Conservation (phyloP, 2,797 vertebrate species). For the Hemitrygon akajei region DNA sequence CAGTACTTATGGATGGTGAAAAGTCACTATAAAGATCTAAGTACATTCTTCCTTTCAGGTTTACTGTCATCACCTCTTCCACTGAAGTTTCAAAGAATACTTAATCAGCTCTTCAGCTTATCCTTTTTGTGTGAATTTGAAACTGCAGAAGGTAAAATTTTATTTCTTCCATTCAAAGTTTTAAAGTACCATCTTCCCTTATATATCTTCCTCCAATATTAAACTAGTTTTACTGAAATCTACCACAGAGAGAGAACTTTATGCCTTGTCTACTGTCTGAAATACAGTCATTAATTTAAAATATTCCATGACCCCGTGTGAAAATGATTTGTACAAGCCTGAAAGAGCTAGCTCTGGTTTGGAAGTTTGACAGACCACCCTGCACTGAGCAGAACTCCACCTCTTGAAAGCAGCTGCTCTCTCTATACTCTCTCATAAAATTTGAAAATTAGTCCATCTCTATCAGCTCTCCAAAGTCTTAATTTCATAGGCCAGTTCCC, state of each 20-base stretch:
- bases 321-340: neutral
- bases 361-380: neutral
- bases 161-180: constrained; percentile 30
- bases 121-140: neutral
- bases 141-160: constrained; percentile 29
- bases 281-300: neutral
- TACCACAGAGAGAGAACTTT: neutral
- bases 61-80: neutral
- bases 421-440: neutral
- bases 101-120: neutral
- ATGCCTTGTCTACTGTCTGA: neutral
- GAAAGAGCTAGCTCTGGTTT: neutral
- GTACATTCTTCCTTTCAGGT: neutral
- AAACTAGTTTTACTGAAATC: neutral
- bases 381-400: neutral
- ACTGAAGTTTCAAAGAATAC: neutral
- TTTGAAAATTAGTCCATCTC: neutral
- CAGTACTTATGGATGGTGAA: neutral
- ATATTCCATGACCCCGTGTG: neutral
- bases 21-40: neutral
- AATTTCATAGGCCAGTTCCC: neutral
- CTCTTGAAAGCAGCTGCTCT: neutral
- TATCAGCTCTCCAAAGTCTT: too few relatives aligned
- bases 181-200: constrained; percentile 2
- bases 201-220: neutral